These are phyloP conservation scores for Harmothoe impar DNA, from an alignment of 2,888 invertebrate genomes.

Conservation along the genomic window DNA sequence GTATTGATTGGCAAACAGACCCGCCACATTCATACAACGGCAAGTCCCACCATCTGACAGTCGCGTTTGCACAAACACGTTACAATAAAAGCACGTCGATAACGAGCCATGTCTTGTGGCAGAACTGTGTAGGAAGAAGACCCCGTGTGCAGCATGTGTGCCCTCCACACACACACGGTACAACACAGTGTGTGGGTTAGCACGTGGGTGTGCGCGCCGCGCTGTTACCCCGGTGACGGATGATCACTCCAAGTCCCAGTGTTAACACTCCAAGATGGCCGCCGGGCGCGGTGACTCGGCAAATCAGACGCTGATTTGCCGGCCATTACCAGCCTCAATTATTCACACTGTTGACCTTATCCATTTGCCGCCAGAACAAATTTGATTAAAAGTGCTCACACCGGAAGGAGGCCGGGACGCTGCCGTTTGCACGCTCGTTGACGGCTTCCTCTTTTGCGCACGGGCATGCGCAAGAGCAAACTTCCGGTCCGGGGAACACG, in stretches of 20 bases:
- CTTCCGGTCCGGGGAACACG: slow-evolving; percentile 47
- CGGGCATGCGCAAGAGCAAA: slow-evolving; percentile 47
- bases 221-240: slow-evolving; percentile 31
- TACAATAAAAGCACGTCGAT: slow-evolving; percentile 7
- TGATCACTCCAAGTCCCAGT: slow-evolving; percentile 19
- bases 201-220: neutral
- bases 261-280: slow-evolving; percentile 51
- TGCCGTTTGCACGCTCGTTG: slow-evolving; percentile 34
- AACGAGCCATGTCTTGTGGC: neutral
- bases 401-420: slow-evolving; percentile 24
- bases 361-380: slow-evolving; percentile 43
- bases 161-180: neutral
- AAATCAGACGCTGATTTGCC: slow-evolving; percentile 50
- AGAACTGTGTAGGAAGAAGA: too few species aligned
- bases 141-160: neutral
- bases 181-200: neutral
- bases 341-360: slow-evolving; percentile 54
- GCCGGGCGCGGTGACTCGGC: slow-evolving; percentile 38
- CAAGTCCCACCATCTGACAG: neutral
- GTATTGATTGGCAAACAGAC: neutral
- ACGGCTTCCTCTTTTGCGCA: slow-evolving; percentile 46
- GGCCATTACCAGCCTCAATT: slow-evolving; percentile 53
- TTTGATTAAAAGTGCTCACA: slow-evolving; percentile 40
- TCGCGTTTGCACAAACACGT: neutral
- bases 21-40: neutral